Conservation (phyloP, 53 echinoderm and acorn worm species). For the Temnopleurus reevesii region DNA sequence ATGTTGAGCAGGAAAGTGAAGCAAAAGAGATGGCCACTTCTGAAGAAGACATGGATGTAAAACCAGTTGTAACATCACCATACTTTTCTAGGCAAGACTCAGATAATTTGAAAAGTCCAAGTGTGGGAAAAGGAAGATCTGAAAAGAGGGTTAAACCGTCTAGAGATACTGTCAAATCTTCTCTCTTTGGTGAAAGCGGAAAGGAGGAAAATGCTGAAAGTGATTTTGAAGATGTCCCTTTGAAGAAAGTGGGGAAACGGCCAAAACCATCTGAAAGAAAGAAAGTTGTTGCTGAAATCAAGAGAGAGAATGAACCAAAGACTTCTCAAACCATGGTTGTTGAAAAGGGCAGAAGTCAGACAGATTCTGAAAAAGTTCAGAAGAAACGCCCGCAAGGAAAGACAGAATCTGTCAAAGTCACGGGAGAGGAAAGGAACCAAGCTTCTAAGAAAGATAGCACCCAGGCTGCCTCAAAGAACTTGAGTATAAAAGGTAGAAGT, state of each 20-base stretch:
- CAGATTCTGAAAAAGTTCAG: too few species aligned
- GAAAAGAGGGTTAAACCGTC: not conserved
- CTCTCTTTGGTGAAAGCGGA: not conserved
- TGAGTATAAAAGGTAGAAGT: too few species aligned
- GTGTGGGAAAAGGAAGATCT: not conserved
- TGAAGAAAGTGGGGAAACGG: not conserved
- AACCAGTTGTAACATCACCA: not conserved
- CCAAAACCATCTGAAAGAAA: not conserved
- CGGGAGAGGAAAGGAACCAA: too few species aligned
- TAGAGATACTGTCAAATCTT: not conserved
- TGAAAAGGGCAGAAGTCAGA: too few species aligned
- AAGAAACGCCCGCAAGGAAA: not conserved
- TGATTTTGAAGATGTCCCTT: constrained; percentile 31
- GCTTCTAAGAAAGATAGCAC: too few species aligned
- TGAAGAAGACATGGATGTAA: not conserved
- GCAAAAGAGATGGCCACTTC: not conserved
- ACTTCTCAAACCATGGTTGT: not conserved
- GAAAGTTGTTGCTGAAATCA: not conserved
- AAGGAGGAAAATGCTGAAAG: not conserved
- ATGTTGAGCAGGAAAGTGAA: not conserved
- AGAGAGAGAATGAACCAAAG: not conserved
- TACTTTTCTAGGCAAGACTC: not conserved
- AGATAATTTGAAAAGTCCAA: too few species aligned
- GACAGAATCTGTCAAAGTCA: not conserved
- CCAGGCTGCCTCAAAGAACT: too few species aligned